A percentile compares a stretch with the other conserved stretches of the same genome.
Conservation (phyloP, 1,140 invertebrate genomes). For the Lepidurus arcticus region DNA sequence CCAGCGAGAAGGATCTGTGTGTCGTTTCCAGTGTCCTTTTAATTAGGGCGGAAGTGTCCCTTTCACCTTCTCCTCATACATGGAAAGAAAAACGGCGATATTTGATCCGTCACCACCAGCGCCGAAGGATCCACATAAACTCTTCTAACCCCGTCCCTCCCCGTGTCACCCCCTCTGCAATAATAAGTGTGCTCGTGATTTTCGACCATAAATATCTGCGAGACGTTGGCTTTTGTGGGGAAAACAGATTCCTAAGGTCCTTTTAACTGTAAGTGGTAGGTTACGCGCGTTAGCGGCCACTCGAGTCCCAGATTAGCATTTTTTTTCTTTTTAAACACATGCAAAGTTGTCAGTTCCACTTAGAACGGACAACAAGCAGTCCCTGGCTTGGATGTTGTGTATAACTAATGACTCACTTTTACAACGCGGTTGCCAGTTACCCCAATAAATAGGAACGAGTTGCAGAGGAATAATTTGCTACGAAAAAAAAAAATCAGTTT, state of each 20-base stretch:
- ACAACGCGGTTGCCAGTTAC: not conserved
- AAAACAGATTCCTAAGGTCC: not conserved
- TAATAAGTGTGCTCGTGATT: conserved; percentile 2
- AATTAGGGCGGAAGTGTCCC: conserved; percentile 20
- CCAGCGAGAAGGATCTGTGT: not conserved
- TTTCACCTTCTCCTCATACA: not conserved
- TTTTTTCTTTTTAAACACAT: not conserved
- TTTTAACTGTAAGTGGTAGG: not conserved
- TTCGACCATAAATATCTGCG: not conserved
- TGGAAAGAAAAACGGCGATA: not conserved
- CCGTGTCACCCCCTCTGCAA: not conserved
- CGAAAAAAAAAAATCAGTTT: not conserved
- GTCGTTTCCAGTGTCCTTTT: conserved; percentile 4
- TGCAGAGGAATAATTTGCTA: not conserved
- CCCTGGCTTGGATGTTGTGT: not conserved
- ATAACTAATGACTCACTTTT: not conserved
- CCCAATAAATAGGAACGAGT: not conserved
- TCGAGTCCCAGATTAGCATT: conserved; percentile 7
- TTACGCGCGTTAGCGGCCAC: not conserved
- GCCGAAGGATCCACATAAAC: not conserved
- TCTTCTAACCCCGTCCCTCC: not conserved
- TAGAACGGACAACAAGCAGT: conserved; percentile 5
- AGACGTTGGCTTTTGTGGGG: no score
- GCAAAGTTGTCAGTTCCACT: conserved; percentile 21
- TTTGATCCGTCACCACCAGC: conserved; percentile 9